Base-by-base conservation (phyloP, 2,113 vertebrate genomes). In the Hystrix brachyura region DNA sequence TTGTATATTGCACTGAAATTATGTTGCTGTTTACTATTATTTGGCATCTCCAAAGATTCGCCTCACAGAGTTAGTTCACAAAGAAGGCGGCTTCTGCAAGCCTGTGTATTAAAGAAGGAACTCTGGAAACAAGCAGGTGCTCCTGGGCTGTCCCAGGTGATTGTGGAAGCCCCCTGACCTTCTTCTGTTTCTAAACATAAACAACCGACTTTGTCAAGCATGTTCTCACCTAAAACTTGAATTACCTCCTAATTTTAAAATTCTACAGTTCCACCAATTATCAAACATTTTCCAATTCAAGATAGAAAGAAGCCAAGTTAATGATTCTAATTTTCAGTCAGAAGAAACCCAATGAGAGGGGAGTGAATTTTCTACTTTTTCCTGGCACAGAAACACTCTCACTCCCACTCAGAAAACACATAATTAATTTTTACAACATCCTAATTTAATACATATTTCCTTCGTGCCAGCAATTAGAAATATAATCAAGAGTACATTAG, bases 351-450 rank as follows among this genome's bases (percentile, higher is more conserved):
- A 78, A 8, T 62, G 69, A 72, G 34, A 46, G 7, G n/a, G 2
- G 13, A 17, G 0, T 76, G 3, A 62, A 25, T 23, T 62, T 88
- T 81, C 71, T 59, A 87, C 9, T n/a, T 69, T 87, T 65, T 55
- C 14, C 55, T 64, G 59, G 27, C 4, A 87, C 21, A 57, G 32
- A 90, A 90, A 87, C 3, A 57, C 2, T n/a, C n/a, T 48, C 17
- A 14, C 1, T 81, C 69, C 38, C 71, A 53, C 7, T 48, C 12
- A 90, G 11, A 15, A 14, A 79, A n/a, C 1, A 38, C 2, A 29
- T n/a, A 71, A 78, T 46, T 96, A 59, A 91, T 51, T 57, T 88
- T 84, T 55, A 53, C 67, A 91, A 55, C 7, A 11, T 38, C 78
- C 19, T 62, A 43, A 34, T 72, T 81, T 51, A 57, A 71, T 51